phyloP scores from a whole-genome alignment of 2,888 invertebrate species.

The Andrena bicolor region DNA sequence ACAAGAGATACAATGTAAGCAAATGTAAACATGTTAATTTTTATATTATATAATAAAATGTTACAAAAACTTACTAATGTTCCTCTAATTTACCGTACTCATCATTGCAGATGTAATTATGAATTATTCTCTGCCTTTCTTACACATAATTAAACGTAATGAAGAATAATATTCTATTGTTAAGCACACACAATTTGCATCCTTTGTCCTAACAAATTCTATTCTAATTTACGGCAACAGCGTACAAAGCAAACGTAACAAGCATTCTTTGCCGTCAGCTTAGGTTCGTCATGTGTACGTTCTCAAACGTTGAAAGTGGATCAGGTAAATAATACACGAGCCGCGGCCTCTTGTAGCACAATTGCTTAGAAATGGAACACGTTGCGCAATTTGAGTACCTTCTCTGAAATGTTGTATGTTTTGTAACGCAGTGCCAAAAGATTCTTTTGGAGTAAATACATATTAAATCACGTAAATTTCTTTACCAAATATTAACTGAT shows the following conservation, averaged over 20 bases:
- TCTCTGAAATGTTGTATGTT: not conserved
- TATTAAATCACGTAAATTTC: not conserved
- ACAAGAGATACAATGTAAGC: no score
- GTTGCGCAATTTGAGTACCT: constrained; percentile 4
- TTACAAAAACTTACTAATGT: no score
- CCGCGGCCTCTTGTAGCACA: constrained; percentile 14
- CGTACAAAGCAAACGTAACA: not conserved
- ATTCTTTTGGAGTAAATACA: not conserved
- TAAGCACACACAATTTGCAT: constrained; percentile 17
- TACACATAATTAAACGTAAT: no score
- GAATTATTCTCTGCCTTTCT: no score
- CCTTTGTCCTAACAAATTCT: not conserved
- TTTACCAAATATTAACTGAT: no score
- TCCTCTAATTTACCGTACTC: no score
- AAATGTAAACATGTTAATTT: no score
- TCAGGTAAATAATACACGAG: constrained; percentile 56
- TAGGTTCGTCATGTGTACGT: constrained; percentile 40
- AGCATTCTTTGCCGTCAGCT: constrained; percentile 6
- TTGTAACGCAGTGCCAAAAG: not conserved
- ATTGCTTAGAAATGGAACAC: constrained; percentile 37
- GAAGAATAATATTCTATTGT: no score
- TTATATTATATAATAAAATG: no score
- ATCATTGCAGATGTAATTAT: no score
- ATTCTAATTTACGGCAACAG: constrained; percentile 6
- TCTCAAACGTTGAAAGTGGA: constrained; percentile 54